These are phyloP conservation scores for Lasioglossum lativentre DNA, from an alignment of 2,888 invertebrate species.

Conservation along the genomic window DNA sequence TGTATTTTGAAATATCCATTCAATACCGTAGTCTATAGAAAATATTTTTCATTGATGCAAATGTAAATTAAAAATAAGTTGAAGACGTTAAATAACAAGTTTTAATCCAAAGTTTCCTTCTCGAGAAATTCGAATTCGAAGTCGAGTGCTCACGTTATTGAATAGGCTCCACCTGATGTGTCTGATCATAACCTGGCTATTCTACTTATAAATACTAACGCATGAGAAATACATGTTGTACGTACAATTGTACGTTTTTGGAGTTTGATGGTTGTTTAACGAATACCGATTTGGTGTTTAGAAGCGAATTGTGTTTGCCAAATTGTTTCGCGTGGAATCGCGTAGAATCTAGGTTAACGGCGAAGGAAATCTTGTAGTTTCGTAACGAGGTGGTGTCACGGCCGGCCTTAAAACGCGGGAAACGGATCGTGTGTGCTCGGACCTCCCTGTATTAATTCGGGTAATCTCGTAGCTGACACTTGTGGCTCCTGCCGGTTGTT, in stretches of 20 bases:
- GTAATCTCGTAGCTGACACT: conserved; percentile 20
- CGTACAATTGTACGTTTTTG: neutral
- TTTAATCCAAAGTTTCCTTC: too few relatives aligned
- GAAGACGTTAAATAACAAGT: too few relatives aligned
- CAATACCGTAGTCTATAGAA: too few relatives aligned
- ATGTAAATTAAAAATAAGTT: too few relatives aligned
- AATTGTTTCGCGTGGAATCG: neutral
- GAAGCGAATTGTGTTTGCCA: neutral
- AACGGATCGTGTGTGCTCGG: conserved; percentile 4
- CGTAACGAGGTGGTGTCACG: conserved; percentile 15
- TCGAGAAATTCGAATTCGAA: too few relatives aligned
- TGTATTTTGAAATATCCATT: too few relatives aligned
- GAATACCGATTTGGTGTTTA: neutral
- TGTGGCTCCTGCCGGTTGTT: conserved; percentile 29
- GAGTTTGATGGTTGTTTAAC: neutral
- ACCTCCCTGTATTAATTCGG: conserved; percentile 35
- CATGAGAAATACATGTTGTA: neutral
- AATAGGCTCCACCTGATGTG: too few relatives aligned
- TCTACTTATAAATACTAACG: too few relatives aligned
- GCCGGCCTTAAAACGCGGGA: conserved; percentile 7
- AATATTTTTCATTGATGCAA: too few relatives aligned
- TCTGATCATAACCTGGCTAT: too few relatives aligned
- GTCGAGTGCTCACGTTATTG: too few relatives aligned
- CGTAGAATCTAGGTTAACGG: conserved; percentile 43
- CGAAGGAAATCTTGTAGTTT: conserved; percentile 30